Base-by-base conservation (phyloP, 2,797 vertebrate genomes). In the Chloroceryle amazona region DNA sequence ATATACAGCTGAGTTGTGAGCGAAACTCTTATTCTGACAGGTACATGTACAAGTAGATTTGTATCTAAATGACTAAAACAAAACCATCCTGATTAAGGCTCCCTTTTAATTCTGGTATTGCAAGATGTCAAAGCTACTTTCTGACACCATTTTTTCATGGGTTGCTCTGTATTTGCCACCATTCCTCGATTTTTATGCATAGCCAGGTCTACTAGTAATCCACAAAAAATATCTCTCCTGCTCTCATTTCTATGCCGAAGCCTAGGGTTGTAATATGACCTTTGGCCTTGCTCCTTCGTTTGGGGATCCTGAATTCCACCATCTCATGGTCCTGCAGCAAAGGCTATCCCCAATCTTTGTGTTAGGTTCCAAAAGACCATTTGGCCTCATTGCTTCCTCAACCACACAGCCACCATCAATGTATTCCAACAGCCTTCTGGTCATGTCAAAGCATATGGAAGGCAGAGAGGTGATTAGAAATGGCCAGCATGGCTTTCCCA, bases 1-100 rank as follows among this genome's bases (percentile, higher is more conserved):
- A 46, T 66, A 47, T 4, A 21, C 25, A 67, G 18, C 37, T 67
- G 46, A 80, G 33, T 29, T 79, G 28, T 0, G 11, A 76, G 31
- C 28, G 39, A 70, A 92, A 44, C 68, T 92, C n/a, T 35, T 68
- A 54, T 12, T 82, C 47, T 62, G 25, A 44, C 58, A 71, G 47
- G 68, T 61, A 49, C 16, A 47, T 89, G 89, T 75, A 47, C 42
- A 89, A 86, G 7, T 21, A 58, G 52, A 70, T 67, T 81, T 93
- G 17, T 70, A 65, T 71, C 37, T 52, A 28, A n/a, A 52, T 37
- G 10, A 28, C 29, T 71, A 51, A 74, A 74, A 28, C 37, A 13
- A 75, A 61, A 82, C 6, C 23, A 79, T 13, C 52, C 42, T 54
- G 18, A 44, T 60, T 39, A 55, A 79, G 81, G 55, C 78, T 78